Evolutionary conservation across 2,113 vertebrate species (phyloP).

Genomic region (Capreolus pygargus): DNA sequence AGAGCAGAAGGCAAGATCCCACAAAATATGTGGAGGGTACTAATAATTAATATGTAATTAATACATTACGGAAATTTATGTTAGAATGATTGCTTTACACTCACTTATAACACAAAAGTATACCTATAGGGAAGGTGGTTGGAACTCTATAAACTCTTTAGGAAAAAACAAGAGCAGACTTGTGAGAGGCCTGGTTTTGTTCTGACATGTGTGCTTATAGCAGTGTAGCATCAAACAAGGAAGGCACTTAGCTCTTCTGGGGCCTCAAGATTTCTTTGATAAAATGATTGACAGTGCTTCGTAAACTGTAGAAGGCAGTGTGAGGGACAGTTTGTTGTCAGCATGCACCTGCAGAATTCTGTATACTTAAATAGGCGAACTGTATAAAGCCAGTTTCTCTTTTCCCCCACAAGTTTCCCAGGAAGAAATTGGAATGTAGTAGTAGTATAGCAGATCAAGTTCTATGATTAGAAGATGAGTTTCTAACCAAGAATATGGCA

Average conservation of each 20-base stretch:
- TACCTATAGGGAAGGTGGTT: not conserved
- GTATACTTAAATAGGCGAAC: not conserved
- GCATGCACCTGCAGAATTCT: not conserved
- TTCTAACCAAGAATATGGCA: not conserved
- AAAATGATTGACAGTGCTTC: not conserved
- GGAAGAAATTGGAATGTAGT: slow-evolving; percentile 13
- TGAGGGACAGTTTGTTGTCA: not conserved
- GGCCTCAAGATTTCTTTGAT: not conserved
- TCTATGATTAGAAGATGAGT: not conserved
- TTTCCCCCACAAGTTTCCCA: not conserved
- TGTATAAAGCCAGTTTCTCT: not conserved
- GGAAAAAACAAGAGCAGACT: not conserved
- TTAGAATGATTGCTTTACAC: not conserved
- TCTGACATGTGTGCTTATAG: not conserved
- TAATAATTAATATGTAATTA: not conserved
- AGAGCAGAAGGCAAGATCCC: not conserved
- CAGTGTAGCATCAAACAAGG: not conserved
- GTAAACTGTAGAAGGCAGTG: not conserved
- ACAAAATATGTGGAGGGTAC: not conserved
- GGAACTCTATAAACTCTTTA: not conserved
- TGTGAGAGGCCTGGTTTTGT: not conserved
- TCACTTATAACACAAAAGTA: not conserved
- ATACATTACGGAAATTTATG: not conserved
- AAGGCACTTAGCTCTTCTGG: not conserved
- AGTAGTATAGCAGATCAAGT: not conserved